phyloP scores from a whole-genome alignment of 2,113 vertebrate genomes.

The Leucopsar rothschildi region DNA sequence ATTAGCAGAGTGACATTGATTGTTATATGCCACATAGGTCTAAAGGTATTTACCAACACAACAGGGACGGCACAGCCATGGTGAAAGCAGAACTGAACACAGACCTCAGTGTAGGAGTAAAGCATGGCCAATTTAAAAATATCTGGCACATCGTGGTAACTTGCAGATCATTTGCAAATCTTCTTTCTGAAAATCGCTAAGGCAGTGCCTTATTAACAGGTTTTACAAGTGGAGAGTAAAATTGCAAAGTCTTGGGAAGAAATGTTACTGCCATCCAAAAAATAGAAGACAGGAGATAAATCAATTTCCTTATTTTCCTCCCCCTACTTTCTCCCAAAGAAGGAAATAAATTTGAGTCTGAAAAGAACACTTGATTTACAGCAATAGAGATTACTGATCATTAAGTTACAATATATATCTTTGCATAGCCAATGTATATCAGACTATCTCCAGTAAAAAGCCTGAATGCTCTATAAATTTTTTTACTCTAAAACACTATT shows the following conservation, averaged over 20 bases:
- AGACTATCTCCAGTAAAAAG: background rate
- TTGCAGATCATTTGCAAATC: background rate
- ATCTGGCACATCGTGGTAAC: background rate
- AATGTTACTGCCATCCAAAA: background rate
- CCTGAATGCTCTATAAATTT: background rate
- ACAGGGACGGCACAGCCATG: background rate
- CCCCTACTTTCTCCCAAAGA: background rate
- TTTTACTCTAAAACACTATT: background rate
- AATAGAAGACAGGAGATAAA: background rate
- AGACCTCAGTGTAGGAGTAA: background rate
- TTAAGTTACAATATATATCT: background rate
- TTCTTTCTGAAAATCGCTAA: background rate
- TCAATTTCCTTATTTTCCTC: background rate
- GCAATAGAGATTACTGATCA: background rate
- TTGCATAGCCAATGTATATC: background rate
- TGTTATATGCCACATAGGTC: background rate
- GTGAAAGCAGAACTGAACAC: background rate
- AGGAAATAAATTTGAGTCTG: background rate
- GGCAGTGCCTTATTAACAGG: background rate
- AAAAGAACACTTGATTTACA: background rate
- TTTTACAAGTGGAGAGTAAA: background rate
- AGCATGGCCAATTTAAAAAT: background rate
- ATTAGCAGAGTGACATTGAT: background rate
- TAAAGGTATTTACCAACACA: background rate
- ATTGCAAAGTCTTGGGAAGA: rapidly evolving